Conservation (phyloP, 2,797 vertebrate genomes). For the Acestrorhynchus altus region DNA sequence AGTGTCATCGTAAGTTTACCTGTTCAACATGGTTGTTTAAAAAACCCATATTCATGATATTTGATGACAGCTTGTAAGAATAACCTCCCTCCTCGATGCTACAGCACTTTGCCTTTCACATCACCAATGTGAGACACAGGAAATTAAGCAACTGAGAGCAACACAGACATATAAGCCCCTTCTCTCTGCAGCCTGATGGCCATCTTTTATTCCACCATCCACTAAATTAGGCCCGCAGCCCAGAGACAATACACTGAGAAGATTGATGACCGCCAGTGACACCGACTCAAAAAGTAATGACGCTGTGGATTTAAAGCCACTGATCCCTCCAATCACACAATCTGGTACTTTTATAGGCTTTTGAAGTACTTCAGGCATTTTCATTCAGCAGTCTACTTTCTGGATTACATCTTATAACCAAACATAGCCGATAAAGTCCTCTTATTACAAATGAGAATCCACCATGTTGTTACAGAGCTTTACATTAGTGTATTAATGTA, state of each 20-base stretch:
- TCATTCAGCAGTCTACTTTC: background rate
- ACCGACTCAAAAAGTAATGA: constrained; percentile 35
- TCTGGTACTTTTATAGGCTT: background rate
- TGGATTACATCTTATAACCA: background rate
- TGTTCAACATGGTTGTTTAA: background rate
- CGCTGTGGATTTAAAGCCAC: constrained; percentile 12
- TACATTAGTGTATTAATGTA: background rate
- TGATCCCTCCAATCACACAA: constrained; percentile 16
- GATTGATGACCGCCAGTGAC: constrained; percentile 59
- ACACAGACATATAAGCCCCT: constrained; percentile 48
- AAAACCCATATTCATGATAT: background rate
- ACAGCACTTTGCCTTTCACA: constrained; percentile 27
- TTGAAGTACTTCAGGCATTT: background rate
- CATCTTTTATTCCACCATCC: constrained; percentile 58
- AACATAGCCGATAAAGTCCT: background rate
- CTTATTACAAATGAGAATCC: background rate
- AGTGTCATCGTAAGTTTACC: too few species aligned
- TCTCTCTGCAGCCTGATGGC: constrained; percentile 61
- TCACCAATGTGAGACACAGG: constrained; percentile 67
- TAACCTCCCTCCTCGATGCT: background rate
- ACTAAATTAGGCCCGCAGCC: constrained; percentile 57
- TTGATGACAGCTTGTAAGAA: background rate
- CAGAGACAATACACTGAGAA: constrained; percentile 51
- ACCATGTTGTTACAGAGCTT: background rate
- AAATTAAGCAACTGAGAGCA: constrained; percentile 72